Conservation (phyloP, 92 coral and sea anemone species). For the Blastomussa wellsi region DNA sequence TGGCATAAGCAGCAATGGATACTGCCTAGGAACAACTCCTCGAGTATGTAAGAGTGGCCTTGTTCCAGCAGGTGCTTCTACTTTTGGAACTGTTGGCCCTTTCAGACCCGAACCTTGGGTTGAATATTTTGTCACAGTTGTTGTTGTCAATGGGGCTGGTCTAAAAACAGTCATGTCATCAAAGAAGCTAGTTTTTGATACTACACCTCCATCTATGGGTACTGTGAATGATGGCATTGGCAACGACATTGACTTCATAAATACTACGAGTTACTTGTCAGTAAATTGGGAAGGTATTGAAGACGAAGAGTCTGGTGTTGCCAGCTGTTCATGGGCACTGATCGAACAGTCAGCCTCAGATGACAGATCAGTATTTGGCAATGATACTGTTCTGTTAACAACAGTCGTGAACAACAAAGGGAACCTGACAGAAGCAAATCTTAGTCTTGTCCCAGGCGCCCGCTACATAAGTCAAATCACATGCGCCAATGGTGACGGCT, state of each 20-base stretch:
- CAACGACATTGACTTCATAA: conserved; percentile 64
- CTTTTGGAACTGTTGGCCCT: conserved; percentile 44
- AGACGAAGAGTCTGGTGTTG: conserved; percentile 68
- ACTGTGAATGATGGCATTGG: conserved; percentile 69
- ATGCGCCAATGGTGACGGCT: conserved; percentile 76
- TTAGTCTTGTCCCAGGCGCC: conserved; percentile 67
- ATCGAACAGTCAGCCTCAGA: conserved; percentile 56
- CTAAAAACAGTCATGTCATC: conserved; percentile 72
- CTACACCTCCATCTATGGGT: conserved; percentile 79
- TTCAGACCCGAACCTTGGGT: conserved; percentile 60
- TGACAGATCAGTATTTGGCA: conserved; percentile 48
- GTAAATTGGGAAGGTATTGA: conserved; percentile 69
- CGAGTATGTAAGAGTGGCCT: conserved; percentile 44
- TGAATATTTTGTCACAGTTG: conserved; percentile 58
- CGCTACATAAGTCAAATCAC: conserved; percentile 66
- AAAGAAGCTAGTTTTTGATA: conserved; percentile 62
- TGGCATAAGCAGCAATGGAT: conserved; percentile 60
- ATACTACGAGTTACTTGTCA: conserved; percentile 46
- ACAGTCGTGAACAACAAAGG: conserved; percentile 51
- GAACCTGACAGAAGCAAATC: conserved; percentile 42
- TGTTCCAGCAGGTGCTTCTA: conserved; percentile 34
- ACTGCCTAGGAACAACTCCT: conserved; percentile 70
- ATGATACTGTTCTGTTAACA: conserved; percentile 33
- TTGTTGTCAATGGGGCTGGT: conserved; percentile 69
- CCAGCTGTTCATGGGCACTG: conserved; percentile 64